Percentiles rank a stretch among this genome's conserved stretches.
Evolutionary conservation across 2,888 invertebrate genomes (phyloP).

Genomic region (Aphrophora alni): DNA sequence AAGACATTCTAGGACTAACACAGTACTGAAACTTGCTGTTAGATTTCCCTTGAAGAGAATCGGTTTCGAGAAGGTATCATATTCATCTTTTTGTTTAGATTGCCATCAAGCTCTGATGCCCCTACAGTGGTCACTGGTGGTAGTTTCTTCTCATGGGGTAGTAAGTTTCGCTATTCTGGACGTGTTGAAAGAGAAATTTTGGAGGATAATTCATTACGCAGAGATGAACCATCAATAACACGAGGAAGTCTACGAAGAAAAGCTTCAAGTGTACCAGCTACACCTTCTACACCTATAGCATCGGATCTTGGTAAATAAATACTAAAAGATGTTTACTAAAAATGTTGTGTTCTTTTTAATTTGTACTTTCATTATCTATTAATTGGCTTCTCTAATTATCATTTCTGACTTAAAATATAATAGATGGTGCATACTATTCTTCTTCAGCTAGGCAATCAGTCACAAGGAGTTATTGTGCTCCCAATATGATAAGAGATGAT

Average conservation of each 20-base stretch:
- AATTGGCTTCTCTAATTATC: no score
- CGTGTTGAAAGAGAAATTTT: constrained; percentile 91
- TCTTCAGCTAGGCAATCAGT: no score
- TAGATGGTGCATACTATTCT: no score
- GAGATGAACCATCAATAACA: constrained; percentile 62
- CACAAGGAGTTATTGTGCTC: no score
- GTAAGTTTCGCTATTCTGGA: constrained; percentile 89
- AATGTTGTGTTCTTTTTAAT: constrained; percentile 14
- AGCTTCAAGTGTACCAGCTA: constrained; percentile 87
- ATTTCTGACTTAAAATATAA: no score
- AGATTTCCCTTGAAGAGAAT: no score
- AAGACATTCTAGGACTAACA: no score
- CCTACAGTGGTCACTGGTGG: constrained; percentile 85
- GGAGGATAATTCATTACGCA: constrained; percentile 69
- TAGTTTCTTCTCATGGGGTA: constrained; percentile 91
- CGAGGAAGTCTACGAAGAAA: constrained; percentile 70
- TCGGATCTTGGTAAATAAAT: constrained; percentile 66
- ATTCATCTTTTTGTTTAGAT: constrained; percentile 60
- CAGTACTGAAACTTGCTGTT: no score
- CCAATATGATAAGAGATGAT: no score
- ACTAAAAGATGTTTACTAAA: no score
- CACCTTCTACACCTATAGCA: constrained; percentile 83
- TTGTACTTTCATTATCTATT: no score
- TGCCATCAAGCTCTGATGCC: constrained; percentile 86
- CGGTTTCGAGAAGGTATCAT: no score